These are phyloP conservation scores for Brachionus plicatilis DNA, from an alignment of 1,140 invertebrate genomes.

Conservation along the genomic window DNA sequence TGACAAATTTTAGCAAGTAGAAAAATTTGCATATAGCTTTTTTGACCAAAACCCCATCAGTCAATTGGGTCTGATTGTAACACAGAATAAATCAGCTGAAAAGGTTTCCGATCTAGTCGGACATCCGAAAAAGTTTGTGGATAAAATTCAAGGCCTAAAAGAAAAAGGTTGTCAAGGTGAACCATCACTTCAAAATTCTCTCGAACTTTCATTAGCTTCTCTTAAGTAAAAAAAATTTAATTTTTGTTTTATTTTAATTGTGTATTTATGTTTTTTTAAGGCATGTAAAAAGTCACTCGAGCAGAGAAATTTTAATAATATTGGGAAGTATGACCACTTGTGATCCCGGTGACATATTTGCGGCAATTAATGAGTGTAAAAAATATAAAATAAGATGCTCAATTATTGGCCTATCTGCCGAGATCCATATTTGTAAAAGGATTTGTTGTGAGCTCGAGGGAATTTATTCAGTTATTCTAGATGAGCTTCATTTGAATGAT, in stretches of 20 bases:
- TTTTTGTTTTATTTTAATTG: slow-evolving; percentile 37
- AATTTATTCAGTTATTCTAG: slow-evolving; percentile 75
- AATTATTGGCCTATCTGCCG: slow-evolving; percentile 87
- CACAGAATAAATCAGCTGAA: slow-evolving; percentile 87
- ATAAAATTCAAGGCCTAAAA: slow-evolving; percentile 51
- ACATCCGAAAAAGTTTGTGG: slow-evolving; percentile 56
- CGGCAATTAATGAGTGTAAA: slow-evolving; percentile 71
- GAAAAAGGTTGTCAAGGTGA: slow-evolving; percentile 67
- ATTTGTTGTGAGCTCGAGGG: slow-evolving; percentile 77
- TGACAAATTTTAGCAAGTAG: slow-evolving; percentile 67
- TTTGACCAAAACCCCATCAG: slow-evolving; percentile 98
- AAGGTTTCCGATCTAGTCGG: slow-evolving; percentile 77
- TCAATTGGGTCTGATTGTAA: slow-evolving; percentile 83
- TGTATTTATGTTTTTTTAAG: slow-evolving; percentile 47
- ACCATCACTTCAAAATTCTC: slow-evolving; percentile 85
- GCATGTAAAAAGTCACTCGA: slow-evolving; percentile 83
- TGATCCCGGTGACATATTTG: slow-evolving; percentile 85
- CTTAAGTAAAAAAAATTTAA: slow-evolving; percentile 60
- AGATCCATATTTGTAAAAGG: slow-evolving; percentile 79
- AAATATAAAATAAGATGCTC: slow-evolving; percentile 71
- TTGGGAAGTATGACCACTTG: slow-evolving; percentile 90
- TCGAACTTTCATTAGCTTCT: slow-evolving; percentile 77
- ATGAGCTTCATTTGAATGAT: slow-evolving; percentile 81
- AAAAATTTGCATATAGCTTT: slow-evolving; percentile 89
- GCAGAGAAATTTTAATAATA: slow-evolving; percentile 76